phyloP scores from a whole-genome alignment of 2,797 vertebrate genomes.

The Myotis pilosus region DNA sequence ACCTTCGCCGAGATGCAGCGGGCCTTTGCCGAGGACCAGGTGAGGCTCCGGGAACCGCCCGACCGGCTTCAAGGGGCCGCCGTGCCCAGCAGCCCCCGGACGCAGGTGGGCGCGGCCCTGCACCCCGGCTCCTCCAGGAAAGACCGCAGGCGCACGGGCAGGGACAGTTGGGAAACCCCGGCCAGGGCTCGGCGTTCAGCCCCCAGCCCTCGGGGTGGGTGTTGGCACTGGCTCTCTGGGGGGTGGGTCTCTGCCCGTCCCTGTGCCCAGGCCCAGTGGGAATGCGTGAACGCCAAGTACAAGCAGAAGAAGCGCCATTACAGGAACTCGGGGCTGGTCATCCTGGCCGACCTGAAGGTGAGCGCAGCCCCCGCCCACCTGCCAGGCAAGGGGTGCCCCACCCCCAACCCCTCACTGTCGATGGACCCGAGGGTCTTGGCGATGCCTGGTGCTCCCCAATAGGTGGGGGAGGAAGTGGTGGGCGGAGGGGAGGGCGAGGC shows the following conservation, averaged over 20 bases:
- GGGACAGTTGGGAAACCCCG: neutral
- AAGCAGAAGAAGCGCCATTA: slow-evolving; percentile 96
- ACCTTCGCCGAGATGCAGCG: slow-evolving; percentile 96
- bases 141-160: neutral
- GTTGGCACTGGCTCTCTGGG: neutral
- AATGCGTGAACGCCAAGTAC: slow-evolving; percentile 96
- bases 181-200: neutral
- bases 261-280: slow-evolving; percentile 91
- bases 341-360: slow-evolving; percentile 95
- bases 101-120: neutral
- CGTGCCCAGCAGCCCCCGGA: neutral
- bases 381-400: neutral
- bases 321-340: slow-evolving; percentile 95
- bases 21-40: slow-evolving; percentile 91
- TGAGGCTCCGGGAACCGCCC: slow-evolving; percentile 59
- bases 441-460: accelerated
- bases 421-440: neutral
- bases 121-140: neutral
- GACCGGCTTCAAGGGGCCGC: neutral
- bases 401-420: neutral
- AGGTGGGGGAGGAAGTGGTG: neutral
- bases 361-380: neutral
- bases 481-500: no score
- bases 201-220: neutral
- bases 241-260: neutral